Evolutionary conservation across 2,888 invertebrate genomes (phyloP), one percentile per base, ranked within the genome.

Genomic region (Caenorhabditis doughertyi): DNA sequence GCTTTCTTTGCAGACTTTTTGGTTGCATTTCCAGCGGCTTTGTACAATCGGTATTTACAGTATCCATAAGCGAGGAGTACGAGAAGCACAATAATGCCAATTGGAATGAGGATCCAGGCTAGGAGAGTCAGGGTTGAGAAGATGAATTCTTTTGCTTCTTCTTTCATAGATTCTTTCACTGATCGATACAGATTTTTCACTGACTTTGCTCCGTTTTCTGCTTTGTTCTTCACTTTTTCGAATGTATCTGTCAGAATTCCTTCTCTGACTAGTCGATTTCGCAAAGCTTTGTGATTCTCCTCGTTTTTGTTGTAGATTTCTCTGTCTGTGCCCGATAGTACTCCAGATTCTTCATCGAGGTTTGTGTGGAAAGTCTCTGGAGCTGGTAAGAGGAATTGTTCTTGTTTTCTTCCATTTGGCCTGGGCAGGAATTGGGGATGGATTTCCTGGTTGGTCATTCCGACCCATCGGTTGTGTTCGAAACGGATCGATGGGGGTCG

Each of bases 301-400:
- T 16, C 42, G 4, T 25, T 13, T 29, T n/a, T 25, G 29, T 49
- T 29, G 5, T 32, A 4, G 8, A 32, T 68, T 21, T 68, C 68
- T 25, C 23, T 25, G 55, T 68, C 68, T 3, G 49, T 29, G 27
- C 47, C 65, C 9, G 65, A 49, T 0, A 18, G 23, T 5, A 47
- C 65, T 49, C 62, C 62, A 0, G 25, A 9, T 13, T 62, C 62
- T 9, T 62, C 62, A 1, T 42, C 18, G 21, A 62, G 4, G 2
- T n/a, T 65, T 0, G 65, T 65, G 49, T 49, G 23, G 49, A 65
- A 65, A 1, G 65, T 65, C 2, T 49, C 29, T 32, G 47, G 65
- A 2, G 65, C 29, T 2, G 16, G 1, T 9, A 65, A 4, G 1
- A 65, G n/a, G 21, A 49, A 65, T 27, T 65, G 65, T 13, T 27